Evolutionary conservation across 1,140 invertebrate species (phyloP), one percentile per base, ranked within the genome.

Genomic region (Drosophila bifasciata): DNA sequence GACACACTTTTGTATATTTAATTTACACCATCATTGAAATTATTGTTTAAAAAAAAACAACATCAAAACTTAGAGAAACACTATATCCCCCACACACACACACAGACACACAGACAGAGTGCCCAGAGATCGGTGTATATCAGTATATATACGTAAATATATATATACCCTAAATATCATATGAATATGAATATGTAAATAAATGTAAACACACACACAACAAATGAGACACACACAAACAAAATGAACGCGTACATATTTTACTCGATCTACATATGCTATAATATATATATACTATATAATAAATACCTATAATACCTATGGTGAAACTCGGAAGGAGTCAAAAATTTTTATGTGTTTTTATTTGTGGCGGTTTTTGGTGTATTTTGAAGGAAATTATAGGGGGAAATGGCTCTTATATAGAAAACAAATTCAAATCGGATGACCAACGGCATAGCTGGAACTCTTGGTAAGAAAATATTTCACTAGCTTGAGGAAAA

Each of bases 11-110:
- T 81, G 81, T 85, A 80, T 86, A 86, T 80, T 86, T 86, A 70
- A 86, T 86, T 86, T 86, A 86, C 81, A 86, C 81, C 81, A 86
- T 86, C 81, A 86, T 78, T 86, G 81, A 86, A 86, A 86, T 36
- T 62, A 41, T 56, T 72, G 43, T 66, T 74, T 52, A 52, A 17
- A 57, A 60, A 67, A 66, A 62, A 57, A 51, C 50, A 56, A 46
- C 43, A 45, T 49, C 0, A 21, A 45, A 53, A 53, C 45, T 70
- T 11, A 48, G 56, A 32, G 45, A 49, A 41, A 23, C 57, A 16
- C 46, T 59, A 57, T 64, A 57, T 64, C 63, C 56, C 51, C 59
- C 40, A 50, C 57, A 48, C 58, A 57, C 51, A 32, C 1, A 21
- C 0, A 21, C n/a, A n/a, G n/a, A n/a, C n/a, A n/a, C 63, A 56